Evolutionary conservation across 2,888 invertebrate genomes (phyloP).

Genomic region (Galerucella nymphaeae): DNA sequence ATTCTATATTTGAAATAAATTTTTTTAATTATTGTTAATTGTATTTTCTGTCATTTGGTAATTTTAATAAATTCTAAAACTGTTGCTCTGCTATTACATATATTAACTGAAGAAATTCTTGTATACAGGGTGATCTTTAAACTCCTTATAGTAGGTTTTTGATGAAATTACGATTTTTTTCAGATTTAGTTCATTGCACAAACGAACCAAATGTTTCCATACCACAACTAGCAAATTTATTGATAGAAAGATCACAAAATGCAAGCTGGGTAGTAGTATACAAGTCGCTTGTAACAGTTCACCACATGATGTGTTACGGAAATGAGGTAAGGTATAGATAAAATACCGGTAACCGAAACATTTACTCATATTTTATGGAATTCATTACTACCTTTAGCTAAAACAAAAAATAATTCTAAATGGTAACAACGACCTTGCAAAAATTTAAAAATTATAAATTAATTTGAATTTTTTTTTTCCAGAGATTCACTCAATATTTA

Average conservation of each 20-base stretch:
- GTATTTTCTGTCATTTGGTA: no score
- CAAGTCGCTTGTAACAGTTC: constrained; percentile 97
- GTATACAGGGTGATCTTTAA: no score
- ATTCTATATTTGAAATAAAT: background rate
- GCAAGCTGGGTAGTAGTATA: constrained; percentile 99
- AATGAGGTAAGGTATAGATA: constrained; percentile 84
- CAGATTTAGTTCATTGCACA: constrained; percentile 99
- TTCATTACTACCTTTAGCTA: no score
- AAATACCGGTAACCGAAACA: no score
- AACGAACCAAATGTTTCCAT: constrained; percentile 99
- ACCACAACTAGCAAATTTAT: constrained; percentile 97
- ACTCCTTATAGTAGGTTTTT: background rate
- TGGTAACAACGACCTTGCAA: background rate
- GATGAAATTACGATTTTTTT: constrained; percentile 53
- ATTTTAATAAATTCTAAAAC: no score
- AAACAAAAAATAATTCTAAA: no score
- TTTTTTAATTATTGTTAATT: no score
- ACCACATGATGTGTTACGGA: constrained; percentile 99
- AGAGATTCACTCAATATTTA: constrained; percentile 99
- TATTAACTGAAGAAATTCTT: no score
- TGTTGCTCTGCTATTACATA: no score
- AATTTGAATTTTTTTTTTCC: constrained; percentile 65
- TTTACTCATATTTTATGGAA: no score
- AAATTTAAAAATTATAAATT: background rate
- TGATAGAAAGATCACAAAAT: constrained; percentile 98